Percentiles rank a stretch among this genome's conserved stretches.
Evolutionary conservation across 2,888 invertebrate species (phyloP).

Genomic region (Himalopsyche tibetana): DNA sequence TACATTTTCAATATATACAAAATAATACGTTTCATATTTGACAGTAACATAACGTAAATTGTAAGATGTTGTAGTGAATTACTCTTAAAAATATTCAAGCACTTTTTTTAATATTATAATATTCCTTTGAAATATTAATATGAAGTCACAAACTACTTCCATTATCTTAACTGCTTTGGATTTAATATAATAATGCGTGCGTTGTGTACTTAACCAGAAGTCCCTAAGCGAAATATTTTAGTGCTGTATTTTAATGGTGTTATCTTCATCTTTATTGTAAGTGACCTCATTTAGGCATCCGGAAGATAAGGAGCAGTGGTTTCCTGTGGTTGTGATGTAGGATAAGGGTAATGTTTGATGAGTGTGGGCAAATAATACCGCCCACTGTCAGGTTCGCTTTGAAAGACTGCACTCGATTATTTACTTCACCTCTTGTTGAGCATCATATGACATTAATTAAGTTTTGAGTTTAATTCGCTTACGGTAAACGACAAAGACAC

Average conservation of each 20-base stretch:
- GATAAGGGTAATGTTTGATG: constrained; percentile 24
- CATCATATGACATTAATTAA: too few relatives aligned
- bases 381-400: background rate
- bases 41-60: too few relatives aligned
- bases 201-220: background rate
- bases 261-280: constrained; percentile 34
- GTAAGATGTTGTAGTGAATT: too few relatives aligned
- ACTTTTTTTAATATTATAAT: too few relatives aligned
- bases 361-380: constrained; percentile 9
- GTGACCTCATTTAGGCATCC: constrained; percentile 15
- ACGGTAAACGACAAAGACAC: too few relatives aligned
- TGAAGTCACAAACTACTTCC: background rate
- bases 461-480: too few relatives aligned
- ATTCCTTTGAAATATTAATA: too few relatives aligned
- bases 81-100: too few relatives aligned
- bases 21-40: too few relatives aligned
- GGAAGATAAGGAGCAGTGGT: constrained; percentile 14
- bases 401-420: background rate
- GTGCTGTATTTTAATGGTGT: constrained; percentile 4
- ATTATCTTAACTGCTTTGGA: background rate
- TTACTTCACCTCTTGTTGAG: background rate
- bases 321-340: constrained; percentile 19
- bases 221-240: constrained; percentile 4
- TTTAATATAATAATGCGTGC: constrained; percentile 15
- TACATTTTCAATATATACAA: too few relatives aligned